These are phyloP conservation scores for Eubucco bourcierii DNA, from an alignment of 2,113 vertebrate species.

Conservation along the genomic window DNA sequence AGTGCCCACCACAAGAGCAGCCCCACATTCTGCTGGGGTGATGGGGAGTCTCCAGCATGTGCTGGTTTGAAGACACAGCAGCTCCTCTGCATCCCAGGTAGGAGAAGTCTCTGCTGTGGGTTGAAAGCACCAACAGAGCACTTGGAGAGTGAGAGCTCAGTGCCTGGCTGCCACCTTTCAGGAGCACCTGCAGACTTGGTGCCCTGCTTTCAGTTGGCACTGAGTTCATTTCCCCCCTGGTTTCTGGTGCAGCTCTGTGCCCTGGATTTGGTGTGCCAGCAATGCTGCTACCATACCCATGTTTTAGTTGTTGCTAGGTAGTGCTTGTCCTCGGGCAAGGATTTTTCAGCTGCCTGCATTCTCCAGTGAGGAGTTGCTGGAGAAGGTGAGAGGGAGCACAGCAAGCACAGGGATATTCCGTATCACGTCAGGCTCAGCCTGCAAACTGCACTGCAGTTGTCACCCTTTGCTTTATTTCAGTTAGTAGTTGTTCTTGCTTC, in stretches of 20 bases:
- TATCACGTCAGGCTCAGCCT: not conserved
- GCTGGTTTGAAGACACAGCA: not conserved
- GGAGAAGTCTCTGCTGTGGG: not conserved
- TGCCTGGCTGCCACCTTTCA: rapidly evolving
- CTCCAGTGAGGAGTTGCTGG: too few species aligned
- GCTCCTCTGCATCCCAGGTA: rapidly evolving
- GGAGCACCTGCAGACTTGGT: not conserved
- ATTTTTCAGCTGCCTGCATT: too few species aligned
- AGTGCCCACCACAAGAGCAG: rapidly evolving
- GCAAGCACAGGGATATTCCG: too few species aligned
- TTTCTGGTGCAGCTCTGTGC: not conserved
- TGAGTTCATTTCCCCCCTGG: not conserved
- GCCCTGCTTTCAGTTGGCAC: not conserved
- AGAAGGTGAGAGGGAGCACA: too few species aligned
- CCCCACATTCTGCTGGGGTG: rapidly evolving
- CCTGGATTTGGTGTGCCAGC: not conserved
- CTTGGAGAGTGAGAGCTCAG: rapidly evolving
- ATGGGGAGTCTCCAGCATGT: not conserved
- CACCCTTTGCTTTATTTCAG: not conserved
- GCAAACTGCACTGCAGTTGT: not conserved
- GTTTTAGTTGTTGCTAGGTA: not conserved
- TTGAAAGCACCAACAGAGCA: not conserved
- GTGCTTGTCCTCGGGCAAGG: too few species aligned
- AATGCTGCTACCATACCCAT: not conserved
- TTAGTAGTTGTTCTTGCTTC: not conserved